These are phyloP conservation scores for Gorsachius goisagi DNA, from an alignment of 2,113 vertebrate genomes.

Conservation along the genomic window DNA sequence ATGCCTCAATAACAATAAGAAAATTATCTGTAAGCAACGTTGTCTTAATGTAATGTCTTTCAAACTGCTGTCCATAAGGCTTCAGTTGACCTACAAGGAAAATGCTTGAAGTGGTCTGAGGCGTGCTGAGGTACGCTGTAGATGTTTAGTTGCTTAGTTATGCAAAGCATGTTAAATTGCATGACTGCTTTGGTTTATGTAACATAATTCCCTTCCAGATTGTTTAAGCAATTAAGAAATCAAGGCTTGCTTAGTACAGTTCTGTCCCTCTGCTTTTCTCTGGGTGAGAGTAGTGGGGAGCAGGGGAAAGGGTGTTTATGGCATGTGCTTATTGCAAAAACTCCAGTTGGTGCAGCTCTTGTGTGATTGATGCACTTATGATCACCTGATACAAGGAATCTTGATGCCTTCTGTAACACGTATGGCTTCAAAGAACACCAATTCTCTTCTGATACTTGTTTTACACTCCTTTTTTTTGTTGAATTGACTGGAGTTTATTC, in stretches of 20 bases:
- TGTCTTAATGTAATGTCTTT: not conserved
- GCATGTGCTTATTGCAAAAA: not conserved
- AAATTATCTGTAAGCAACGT: not conserved
- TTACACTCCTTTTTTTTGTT: not conserved
- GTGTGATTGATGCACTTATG: not conserved
- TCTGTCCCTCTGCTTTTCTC: not conserved
- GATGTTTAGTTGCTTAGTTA: not conserved
- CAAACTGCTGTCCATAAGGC: not conserved
- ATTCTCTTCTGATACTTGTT: not conserved
- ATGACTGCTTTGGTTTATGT: not conserved
- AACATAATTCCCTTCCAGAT: constrained; percentile 1
- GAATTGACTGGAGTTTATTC: not conserved
- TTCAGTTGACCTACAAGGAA: not conserved
- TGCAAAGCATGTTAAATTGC: constrained; percentile 9
- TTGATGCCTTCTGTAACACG: not conserved
- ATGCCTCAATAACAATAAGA: not conserved
- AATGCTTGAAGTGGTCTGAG: not conserved
- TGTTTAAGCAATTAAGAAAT: not conserved
- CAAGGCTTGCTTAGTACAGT: not conserved
- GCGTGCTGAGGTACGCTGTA: not conserved
- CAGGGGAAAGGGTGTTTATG: not conserved
- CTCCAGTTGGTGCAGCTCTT: not conserved
- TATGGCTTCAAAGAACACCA: not conserved
- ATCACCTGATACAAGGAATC: not conserved
- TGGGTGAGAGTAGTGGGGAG: not conserved